A percentile compares a stretch with the other conserved stretches of the same genome.
Evolutionary conservation across 2,888 invertebrate species (phyloP).

Genomic region (Eilema depressum): DNA sequence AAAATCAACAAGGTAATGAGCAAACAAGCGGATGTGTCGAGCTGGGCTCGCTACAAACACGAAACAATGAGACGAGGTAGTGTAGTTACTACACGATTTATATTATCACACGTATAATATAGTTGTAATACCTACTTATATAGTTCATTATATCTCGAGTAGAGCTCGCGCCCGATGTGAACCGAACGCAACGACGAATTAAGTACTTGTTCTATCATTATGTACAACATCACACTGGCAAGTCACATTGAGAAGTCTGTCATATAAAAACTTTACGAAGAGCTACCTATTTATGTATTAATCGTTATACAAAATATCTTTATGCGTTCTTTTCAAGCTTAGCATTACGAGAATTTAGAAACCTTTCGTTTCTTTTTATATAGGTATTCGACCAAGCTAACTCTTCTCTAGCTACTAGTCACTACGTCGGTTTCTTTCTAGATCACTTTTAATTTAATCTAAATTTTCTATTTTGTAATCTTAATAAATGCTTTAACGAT

Average conservation of each 20-base stretch:
- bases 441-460: slow-evolving; percentile 71
- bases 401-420: slow-evolving; percentile 73
- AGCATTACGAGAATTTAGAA: slow-evolving; percentile 71
- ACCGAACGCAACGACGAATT: slow-evolving; percentile 62
- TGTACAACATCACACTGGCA: slow-evolving; percentile 85
- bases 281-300: slow-evolving; percentile 75
- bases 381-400: slow-evolving; percentile 65
- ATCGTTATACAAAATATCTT: slow-evolving; percentile 86
- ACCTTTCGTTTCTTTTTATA: slow-evolving; percentile 56
- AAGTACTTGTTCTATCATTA: slow-evolving; percentile 60
- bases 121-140: slow-evolving; percentile 61
- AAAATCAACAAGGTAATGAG: slow-evolving; percentile 73
- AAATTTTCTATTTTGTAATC: slow-evolving; percentile 67
- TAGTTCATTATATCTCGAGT: slow-evolving; percentile 58
- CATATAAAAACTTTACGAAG: slow-evolving; percentile 83
- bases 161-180: slow-evolving; percentile 59
- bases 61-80: slow-evolving; percentile 78
- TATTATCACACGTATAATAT: slow-evolving; percentile 75
- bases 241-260: slow-evolving; percentile 83
- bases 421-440: slow-evolving; percentile 71
- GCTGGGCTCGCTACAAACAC: slow-evolving; percentile 77
- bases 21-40: slow-evolving; percentile 78
- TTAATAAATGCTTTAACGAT: slow-evolving; percentile 78
- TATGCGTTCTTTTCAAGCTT: slow-evolving; percentile 77
- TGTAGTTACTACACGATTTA: slow-evolving; percentile 83